Base-by-base conservation (phyloP, 2,888 invertebrate species). In the Celastrina argiolus region DNA sequence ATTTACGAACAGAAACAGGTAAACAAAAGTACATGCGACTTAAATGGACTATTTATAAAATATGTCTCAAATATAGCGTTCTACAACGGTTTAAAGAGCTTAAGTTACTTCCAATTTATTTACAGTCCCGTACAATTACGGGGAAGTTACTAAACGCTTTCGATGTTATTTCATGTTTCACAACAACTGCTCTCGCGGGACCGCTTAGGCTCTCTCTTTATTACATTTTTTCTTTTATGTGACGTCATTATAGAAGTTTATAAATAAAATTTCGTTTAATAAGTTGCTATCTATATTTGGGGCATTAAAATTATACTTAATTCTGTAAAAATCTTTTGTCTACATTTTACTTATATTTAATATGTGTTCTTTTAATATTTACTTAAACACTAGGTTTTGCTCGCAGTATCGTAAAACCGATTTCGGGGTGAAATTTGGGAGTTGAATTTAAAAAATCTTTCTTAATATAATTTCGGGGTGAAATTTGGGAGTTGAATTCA, bases 161-260 rank as follows among this genome's bases (percentile, higher is more conserved):
- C 26, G 51, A 51, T 51, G 51, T 51, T 51, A 22, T 51, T 22
- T 26, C 51, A 16, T 51, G 51, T 51, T 51, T 51, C 22, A 51
- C 22, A 51, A 51, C 22, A 26, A 51, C 22, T 22, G 51, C 51
- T 18, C 51, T 1, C 22, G 12, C 14, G 51, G 51, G 51, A 51
- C 14, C 22, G 22, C 26, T 51, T 51, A 51, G 22, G 51, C 51
- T 22, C 51, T 26, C 51, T 26, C 51, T 51, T 51, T 51, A 51
- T 51, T 51, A 51, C 51, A 51, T 51, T 51, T 51, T 45, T 51
- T 51, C 51, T 51, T 51, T 22, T 22, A 51, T 51, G 51, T 51
- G 51, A 26, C 51, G 12, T 10, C 36, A 36, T 51, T 51, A 51
- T 26, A 51, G 12, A 51, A 26, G 51, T 51, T 51, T 22, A 51